Conservation (phyloP, 1,140 invertebrate species). For the Heliconius hermathena region DNA sequence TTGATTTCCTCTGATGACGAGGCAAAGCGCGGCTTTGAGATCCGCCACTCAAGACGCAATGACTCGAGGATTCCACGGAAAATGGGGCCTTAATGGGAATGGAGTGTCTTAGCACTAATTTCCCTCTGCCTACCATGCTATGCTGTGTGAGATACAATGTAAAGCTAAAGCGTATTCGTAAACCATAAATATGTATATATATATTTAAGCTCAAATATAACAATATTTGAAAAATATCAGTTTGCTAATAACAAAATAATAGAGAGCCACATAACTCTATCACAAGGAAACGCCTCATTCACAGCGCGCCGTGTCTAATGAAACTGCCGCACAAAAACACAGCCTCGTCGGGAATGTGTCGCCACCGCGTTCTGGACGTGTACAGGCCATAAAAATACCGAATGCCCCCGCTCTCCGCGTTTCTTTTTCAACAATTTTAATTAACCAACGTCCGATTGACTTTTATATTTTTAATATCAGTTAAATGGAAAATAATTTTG, state of each 20-base stretch:
- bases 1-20: too few relatives aligned
- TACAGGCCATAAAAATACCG: constrained; percentile 77
- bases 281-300: constrained; percentile 67
- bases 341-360: constrained; percentile 73
- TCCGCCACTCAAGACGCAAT: too few relatives aligned
- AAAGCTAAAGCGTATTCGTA: too few relatives aligned
- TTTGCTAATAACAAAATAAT: neutral
- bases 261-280: constrained; percentile 65
- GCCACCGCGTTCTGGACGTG: constrained; percentile 68
- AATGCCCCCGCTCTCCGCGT: constrained; percentile 54
- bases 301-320: constrained; percentile 67
- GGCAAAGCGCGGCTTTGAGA: too few relatives aligned
- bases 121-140: too few relatives aligned
- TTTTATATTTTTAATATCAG: constrained; percentile 40
- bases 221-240: too few relatives aligned
- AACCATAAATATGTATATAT: too few relatives aligned
- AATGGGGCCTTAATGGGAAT: too few relatives aligned
- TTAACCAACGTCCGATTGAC: constrained; percentile 65
- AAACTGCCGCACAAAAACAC: constrained; percentile 74
- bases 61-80: too few relatives aligned
- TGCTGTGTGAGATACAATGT: too few relatives aligned
- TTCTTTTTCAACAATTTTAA: constrained; percentile 79
- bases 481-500: neutral
- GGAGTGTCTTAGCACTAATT: too few relatives aligned
- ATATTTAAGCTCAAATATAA: too few relatives aligned